Evolutionary conservation across 2,797 vertebrate species (phyloP).

Genomic region (Vespertilio murinus): DNA sequence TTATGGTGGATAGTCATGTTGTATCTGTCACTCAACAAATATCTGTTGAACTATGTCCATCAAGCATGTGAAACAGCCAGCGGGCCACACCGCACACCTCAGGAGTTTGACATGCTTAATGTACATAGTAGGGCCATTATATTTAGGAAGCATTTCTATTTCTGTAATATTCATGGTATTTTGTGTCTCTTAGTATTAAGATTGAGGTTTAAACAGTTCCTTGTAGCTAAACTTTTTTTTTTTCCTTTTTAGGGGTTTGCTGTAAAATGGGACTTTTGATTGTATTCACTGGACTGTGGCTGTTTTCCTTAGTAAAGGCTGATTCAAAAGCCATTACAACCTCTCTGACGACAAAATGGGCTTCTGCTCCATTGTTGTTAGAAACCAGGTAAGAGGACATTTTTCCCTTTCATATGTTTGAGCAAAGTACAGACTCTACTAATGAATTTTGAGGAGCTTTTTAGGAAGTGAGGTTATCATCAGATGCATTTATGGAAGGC

Average conservation of each 20-base stretch:
- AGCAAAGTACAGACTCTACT: neutral
- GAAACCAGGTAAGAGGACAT: slow-evolving; percentile 90
- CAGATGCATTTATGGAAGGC: neutral
- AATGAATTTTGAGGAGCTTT: neutral
- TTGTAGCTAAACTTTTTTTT: neutral
- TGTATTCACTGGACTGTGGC: slow-evolving; percentile 84
- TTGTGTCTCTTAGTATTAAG: neutral
- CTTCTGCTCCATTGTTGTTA: slow-evolving; percentile 93
- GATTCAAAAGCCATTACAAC: slow-evolving; percentile 97
- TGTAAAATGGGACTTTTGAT: slow-evolving; percentile 88
- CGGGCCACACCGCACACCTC: too few relatives aligned
- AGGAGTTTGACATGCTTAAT: too few relatives aligned
- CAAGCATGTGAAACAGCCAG: too few relatives aligned
- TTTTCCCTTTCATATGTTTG: neutral
- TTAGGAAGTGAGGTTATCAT: neutral
- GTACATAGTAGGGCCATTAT: neutral
- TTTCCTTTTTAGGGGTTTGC: slow-evolving; percentile 72
- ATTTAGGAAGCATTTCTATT: neutral
- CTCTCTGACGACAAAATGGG: slow-evolving; percentile 95
- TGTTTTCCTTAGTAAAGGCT: slow-evolving; percentile 84
- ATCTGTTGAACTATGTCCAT: neutral
- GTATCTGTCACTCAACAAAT: neutral
- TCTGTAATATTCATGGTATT: neutral
- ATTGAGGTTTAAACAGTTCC: neutral
- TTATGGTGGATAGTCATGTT: neutral